Base-by-base conservation (phyloP, 2,888 invertebrate genomes). In the Drosophila macrospina region DNA sequence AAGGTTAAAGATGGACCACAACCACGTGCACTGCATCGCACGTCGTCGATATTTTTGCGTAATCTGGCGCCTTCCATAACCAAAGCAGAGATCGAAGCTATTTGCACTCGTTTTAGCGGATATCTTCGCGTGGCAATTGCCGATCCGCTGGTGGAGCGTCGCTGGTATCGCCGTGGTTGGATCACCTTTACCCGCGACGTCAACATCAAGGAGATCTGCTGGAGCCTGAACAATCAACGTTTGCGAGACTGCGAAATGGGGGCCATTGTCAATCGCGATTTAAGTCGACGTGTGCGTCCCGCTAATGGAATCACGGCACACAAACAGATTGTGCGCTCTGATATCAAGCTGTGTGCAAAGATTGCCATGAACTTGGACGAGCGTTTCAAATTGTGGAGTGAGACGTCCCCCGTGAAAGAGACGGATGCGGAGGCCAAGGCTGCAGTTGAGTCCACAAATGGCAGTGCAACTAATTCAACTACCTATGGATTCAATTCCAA, bases 161-260 rank as follows among this genome's bases (percentile, higher is more conserved):
- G 98, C 42, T 99, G 99, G 96, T 97, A 97, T 92, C 95, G 99
- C 11, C 95, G 99, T 50, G 99, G 99, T 39, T 99, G 99, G 99
- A 98, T 99, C 34, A 99, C 99, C 0, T 99, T 99, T 93, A 96
- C 97, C 77, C 94, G 98, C 16, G 97, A 98, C 89, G 98, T 99
- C 45, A 99, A 99, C 92, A 99, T 99, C 78, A 99, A 99, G 91
- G 99, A 99, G 91, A 99, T 99, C 78, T 99, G 99, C 92, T 99
- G 99, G 99, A 98, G 97, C 91, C 94, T 99, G 41, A 99, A 99
- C 91, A 98, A 98, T 82, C 97, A 98, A 70, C 94, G 99, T 88
- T 74, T 92, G 47, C 86, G 91, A 2, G 92, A 92, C 64, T 91
- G 91, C 74, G 90, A 92, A 91, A 69, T 91, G 97, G 97, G 93